Conservation (phyloP, 2,113 vertebrate genomes). For the Eclectus roratus region DNA sequence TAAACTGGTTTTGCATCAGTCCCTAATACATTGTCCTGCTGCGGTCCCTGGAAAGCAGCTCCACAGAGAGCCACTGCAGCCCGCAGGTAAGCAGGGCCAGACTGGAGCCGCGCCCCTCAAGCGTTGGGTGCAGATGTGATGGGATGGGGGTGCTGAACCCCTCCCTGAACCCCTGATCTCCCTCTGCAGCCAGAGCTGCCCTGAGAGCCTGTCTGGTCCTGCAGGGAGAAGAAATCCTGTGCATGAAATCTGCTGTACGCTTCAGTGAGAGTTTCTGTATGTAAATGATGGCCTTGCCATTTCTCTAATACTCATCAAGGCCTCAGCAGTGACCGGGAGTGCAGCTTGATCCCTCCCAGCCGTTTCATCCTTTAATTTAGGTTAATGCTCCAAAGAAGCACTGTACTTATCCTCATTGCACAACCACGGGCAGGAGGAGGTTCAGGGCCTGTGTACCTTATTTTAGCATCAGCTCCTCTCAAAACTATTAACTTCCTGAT, state of each 20-base stretch:
- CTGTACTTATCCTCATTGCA: slow-evolving; percentile 33
- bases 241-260: neutral
- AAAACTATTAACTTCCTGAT: neutral
- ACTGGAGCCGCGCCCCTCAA: neutral
- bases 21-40: neutral
- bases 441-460: neutral
- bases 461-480: neutral
- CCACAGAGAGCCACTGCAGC: neutral
- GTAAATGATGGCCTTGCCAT: neutral
- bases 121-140: neutral
- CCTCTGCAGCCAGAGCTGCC: accelerated
- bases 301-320: neutral
- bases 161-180: neutral
- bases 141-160: neutral
- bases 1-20: neutral
- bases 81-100: neutral
- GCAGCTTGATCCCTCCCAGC: neutral
- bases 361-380: slow-evolving; percentile 41
- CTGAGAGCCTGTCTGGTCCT: neutral
- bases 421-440: neutral
- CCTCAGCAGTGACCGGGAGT: neutral
- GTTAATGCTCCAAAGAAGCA: slow-evolving; percentile 42
- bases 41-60: neutral
- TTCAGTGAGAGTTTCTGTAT: neutral
- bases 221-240: neutral